Evolutionary conservation across 2,888 invertebrate genomes (phyloP).

Genomic region (Epinotia demarniana): DNA sequence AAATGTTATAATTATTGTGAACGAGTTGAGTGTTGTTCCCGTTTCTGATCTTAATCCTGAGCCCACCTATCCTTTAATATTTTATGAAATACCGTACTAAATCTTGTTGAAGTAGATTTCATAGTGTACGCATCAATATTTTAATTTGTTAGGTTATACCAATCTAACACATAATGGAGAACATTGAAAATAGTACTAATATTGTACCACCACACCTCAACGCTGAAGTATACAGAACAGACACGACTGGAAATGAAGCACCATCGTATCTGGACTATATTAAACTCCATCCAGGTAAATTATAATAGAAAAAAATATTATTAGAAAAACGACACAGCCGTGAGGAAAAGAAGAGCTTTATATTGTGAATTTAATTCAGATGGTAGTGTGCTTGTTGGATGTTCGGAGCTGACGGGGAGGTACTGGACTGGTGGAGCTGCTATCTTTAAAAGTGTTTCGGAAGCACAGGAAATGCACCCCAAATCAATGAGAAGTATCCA

Average conservation of each 20-base stretch:
- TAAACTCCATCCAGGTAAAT: slow-evolving; percentile 66
- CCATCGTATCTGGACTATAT: slow-evolving; percentile 74
- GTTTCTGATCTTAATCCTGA: no score
- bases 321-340: background rate
- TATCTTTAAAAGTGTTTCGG: slow-evolving; percentile 61
- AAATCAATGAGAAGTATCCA: slow-evolving; percentile 64
- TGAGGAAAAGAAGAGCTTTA: background rate
- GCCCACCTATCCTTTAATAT: no score
- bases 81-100: background rate
- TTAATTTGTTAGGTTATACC: slow-evolving; percentile 8
- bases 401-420: slow-evolving; percentile 78
- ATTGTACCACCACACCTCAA: slow-evolving; percentile 78
- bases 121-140: background rate
- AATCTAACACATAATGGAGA: slow-evolving; percentile 60
- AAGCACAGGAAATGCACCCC: slow-evolving; percentile 55
- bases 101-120: background rate
- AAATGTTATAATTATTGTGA: no score
- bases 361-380: slow-evolving; percentile 59
- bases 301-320: background rate
- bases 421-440: slow-evolving; percentile 78
- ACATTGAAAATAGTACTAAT: slow-evolving; percentile 70
- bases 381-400: slow-evolving; percentile 74
- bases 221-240: slow-evolving; percentile 77
- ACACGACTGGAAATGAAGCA: slow-evolving; percentile 68
- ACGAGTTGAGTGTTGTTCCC: no score